Conservation (phyloP, 2,797 vertebrate species). For the Alexandromys oeconomus region DNA sequence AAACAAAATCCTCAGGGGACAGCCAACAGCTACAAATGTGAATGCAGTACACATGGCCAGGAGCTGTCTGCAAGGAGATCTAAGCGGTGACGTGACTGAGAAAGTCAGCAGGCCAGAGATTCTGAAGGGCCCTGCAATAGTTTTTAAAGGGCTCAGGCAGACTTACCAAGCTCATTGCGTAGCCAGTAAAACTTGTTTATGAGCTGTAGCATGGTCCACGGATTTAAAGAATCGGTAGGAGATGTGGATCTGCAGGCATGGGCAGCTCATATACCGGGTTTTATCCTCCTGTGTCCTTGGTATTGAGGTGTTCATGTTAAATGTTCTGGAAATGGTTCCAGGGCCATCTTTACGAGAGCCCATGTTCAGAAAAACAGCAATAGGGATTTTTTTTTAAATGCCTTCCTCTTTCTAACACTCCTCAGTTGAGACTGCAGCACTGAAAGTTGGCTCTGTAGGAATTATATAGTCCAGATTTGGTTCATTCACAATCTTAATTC, state of each 20-base stretch:
- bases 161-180: background rate
- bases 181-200: background rate
- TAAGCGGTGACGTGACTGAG: background rate
- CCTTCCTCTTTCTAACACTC: background rate
- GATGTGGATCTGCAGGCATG: background rate
- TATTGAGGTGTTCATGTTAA: background rate
- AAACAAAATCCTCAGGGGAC: background rate
- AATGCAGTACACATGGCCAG: background rate
- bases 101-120: background rate
- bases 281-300: background rate
- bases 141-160: background rate
- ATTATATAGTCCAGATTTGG: background rate
- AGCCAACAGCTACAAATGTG: background rate
- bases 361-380: background rate
- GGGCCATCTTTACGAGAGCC: background rate
- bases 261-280: background rate
- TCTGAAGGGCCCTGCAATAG: background rate
- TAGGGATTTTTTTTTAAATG: background rate
- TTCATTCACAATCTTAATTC: constrained; percentile 19
- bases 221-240: background rate
- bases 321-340: background rate
- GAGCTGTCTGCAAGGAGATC: background rate
- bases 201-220: background rate
- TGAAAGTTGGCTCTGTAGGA: background rate
- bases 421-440: background rate